Evolutionary conservation across 2,113 vertebrate species (phyloP).

Genomic region (Phycodurus eques): DNA sequence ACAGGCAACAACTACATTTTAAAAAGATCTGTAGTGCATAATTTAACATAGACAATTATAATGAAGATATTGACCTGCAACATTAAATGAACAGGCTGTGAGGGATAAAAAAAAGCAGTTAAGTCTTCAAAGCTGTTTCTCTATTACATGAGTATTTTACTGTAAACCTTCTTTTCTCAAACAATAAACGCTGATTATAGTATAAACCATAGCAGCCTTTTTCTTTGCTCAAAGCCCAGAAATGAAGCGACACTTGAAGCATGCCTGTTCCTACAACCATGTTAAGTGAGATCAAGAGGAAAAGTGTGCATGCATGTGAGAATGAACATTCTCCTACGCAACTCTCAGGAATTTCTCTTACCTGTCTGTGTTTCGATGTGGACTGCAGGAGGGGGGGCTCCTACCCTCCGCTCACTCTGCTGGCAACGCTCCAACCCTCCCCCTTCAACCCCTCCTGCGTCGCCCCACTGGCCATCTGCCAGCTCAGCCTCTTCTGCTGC

Average conservation of each 20-base stretch:
- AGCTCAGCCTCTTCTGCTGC: background rate
- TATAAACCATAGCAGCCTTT: background rate
- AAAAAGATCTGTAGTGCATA: no score
- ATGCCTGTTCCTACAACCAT: background rate
- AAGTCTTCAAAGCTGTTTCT: no score
- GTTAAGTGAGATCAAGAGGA: background rate
- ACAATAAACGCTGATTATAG: no score
- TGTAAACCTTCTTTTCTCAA: no score
- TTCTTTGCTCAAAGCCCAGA: background rate
- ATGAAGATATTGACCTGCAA: no score
- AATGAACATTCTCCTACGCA: conserved; percentile 20
- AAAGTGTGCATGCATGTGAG: conserved; percentile 18
- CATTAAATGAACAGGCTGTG: no score
- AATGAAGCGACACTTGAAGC: background rate
- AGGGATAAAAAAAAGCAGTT: no score
- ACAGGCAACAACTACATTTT: no score
- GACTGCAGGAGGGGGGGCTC: conserved; percentile 25
- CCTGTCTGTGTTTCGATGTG: conserved; percentile 41
- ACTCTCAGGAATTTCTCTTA: conserved; percentile 55
- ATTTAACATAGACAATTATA: no score
- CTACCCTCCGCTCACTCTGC: conserved; percentile 58
- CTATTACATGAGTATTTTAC: no score
- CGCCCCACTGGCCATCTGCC: background rate
- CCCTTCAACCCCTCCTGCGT: conserved; percentile 51
- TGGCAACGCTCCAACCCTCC: conserved; percentile 83